Conservation (phyloP, 2,888 invertebrate genomes). For the Phytoseiulus persimilis region DNA sequence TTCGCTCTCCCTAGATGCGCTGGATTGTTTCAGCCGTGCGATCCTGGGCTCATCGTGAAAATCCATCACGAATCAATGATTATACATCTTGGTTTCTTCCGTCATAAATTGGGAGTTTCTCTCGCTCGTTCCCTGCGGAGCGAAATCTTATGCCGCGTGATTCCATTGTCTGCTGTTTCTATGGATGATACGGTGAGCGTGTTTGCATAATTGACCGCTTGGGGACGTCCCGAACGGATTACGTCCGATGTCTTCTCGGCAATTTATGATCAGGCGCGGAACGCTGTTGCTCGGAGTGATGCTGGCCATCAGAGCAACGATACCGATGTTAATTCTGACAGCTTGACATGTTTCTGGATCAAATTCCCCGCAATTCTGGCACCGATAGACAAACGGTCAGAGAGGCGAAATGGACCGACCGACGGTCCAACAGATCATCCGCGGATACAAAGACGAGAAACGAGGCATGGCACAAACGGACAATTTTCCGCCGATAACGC, state of each 20-base stretch:
- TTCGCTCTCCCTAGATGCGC: not conserved
- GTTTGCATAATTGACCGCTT: not conserved
- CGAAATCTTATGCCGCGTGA: too few species aligned
- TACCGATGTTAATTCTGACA: not conserved
- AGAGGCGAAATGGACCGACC: not conserved
- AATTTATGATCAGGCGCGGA: not conserved
- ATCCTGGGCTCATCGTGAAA: too few species aligned
- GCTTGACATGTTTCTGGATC: not conserved
- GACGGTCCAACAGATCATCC: too few species aligned
- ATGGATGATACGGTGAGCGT: not conserved
- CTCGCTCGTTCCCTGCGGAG: too few species aligned
- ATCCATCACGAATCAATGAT: too few species aligned
- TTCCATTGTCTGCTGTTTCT: too few species aligned
- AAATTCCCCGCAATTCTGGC: not conserved
- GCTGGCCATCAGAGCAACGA: not conserved
- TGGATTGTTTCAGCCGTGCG: not conserved
- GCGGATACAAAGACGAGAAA: not conserved
- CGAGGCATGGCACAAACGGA: slow-evolving; percentile 5
- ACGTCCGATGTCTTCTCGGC: not conserved
- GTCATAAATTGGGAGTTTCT: too few species aligned
- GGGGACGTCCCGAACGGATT: not conserved
- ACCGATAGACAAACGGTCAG: too few species aligned
- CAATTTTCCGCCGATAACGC: not conserved
- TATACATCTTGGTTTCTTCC: too few species aligned
- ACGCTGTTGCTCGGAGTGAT: not conserved